phyloP scores from a whole-genome alignment of 2,113 vertebrate genomes.

The Speoplatyrhinus poulsoni region DNA sequence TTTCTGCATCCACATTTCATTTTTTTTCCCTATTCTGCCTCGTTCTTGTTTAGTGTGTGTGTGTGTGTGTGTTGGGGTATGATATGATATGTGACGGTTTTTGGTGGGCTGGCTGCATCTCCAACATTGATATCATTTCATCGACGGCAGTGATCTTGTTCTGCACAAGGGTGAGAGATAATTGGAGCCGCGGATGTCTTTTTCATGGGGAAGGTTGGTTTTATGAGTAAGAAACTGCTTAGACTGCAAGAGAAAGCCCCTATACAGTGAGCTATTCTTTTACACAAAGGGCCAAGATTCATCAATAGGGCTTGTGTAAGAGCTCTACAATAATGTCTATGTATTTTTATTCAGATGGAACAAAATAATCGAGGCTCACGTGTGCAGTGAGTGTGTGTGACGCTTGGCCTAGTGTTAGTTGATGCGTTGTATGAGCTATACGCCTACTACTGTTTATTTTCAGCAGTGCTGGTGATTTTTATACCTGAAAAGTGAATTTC shows the following conservation, averaged over 20 bases:
- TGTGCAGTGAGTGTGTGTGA: constrained; percentile 7
- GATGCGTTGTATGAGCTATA: too few species aligned
- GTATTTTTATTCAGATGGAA: constrained; percentile 39
- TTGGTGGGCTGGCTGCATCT: background rate
- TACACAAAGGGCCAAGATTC: constrained; percentile 52
- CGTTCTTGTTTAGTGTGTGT: background rate
- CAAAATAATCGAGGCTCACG: constrained; percentile 21
- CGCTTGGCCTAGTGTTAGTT: too few species aligned
- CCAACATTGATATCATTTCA: constrained; percentile 43
- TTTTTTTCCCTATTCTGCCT: constrained; percentile 14
- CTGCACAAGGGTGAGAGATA: constrained; percentile 54
- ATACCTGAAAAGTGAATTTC: background rate
- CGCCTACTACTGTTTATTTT: too few species aligned
- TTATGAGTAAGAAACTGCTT: constrained; percentile 30
- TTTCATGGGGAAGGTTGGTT: constrained; percentile 39
- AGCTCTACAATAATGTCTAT: constrained; percentile 53
- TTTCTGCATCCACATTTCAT: constrained; percentile 27
- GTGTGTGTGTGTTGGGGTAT: background rate
- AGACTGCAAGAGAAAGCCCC: constrained; percentile 30
- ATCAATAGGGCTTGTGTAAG: constrained; percentile 45
- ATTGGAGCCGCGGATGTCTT: constrained; percentile 61
- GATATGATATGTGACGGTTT: too few species aligned
- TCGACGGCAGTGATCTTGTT: constrained; percentile 55
- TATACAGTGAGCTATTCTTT: constrained; percentile 34
- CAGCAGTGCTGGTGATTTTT: too few species aligned